A percentile compares a stretch with the other conserved stretches of the same genome.
phyloP scores from a whole-genome alignment of 53 echinoderm and acorn worm species.

The Crossaster papposus region DNA sequence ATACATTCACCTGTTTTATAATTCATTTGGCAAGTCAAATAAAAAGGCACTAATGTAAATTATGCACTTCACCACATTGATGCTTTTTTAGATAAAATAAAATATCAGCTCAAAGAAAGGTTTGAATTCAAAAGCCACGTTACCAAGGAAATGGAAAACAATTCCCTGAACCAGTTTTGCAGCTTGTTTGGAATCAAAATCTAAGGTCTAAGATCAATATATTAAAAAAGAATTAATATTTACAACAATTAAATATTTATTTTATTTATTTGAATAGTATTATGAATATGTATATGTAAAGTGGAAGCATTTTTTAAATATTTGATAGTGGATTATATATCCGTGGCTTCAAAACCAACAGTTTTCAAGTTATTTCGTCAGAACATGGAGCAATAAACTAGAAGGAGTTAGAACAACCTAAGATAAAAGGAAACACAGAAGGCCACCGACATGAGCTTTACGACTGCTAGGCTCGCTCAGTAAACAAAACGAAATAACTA shows the following conservation, averaged over 20 bases:
- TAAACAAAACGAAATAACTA: too few species aligned
- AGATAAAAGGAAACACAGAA: too few species aligned
- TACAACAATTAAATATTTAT: constrained; percentile 2
- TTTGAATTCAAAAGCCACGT: background rate
- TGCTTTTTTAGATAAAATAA: background rate
- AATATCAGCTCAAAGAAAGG: background rate
- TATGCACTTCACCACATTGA: background rate
- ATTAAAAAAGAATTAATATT: background rate
- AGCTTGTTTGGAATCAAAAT: background rate
- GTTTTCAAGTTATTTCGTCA: too few species aligned
- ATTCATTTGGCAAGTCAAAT: background rate
- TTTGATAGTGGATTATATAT: background rate
- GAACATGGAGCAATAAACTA: too few species aligned
- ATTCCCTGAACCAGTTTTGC: background rate
- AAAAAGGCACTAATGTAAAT: background rate
- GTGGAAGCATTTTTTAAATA: background rate
- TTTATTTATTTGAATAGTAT: background rate
- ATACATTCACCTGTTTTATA: background rate
- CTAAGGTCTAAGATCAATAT: background rate
- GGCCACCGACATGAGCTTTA: too few species aligned
- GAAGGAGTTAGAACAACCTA: too few species aligned
- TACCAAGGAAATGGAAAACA: background rate
- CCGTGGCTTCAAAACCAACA: too few species aligned
- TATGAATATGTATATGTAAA: background rate
- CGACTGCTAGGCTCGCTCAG: too few species aligned